A percentile compares a stretch with the other conserved stretches of the same genome.
Evolutionary conservation across 2,797 vertebrate genomes (phyloP).

Genomic region (Ispidina lecontei): DNA sequence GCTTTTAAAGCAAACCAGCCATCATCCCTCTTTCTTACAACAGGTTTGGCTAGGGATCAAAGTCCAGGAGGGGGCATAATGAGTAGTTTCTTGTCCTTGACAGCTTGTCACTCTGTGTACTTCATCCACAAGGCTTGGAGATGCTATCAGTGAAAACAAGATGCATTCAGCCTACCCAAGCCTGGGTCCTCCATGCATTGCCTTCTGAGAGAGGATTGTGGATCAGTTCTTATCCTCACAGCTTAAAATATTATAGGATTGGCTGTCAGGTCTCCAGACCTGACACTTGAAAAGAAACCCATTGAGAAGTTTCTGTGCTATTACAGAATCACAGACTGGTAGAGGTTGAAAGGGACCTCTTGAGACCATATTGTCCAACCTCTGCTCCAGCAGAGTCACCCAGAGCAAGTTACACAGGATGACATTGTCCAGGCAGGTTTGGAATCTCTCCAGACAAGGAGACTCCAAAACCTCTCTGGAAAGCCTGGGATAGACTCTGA

Average conservation of each 20-base stretch:
- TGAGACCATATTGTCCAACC: neutral
- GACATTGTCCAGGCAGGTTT: neutral
- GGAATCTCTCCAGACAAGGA: neutral
- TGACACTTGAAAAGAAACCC: neutral
- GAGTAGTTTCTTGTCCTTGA: neutral
- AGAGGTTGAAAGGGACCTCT: neutral
- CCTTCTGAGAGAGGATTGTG: neutral
- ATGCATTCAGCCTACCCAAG: neutral
- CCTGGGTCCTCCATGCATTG: neutral
- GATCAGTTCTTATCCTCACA: neutral
- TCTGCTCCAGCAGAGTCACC: neutral
- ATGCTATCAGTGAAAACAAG: neutral
- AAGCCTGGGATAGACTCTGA: neutral
- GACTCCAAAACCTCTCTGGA: neutral
- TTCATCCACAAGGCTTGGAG: neutral
- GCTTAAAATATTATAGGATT: neutral
- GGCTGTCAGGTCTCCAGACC: neutral
- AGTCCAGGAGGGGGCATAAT: neutral
- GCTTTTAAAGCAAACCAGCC: neutral
- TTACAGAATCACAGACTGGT: neutral
- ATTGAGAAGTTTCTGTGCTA: neutral
- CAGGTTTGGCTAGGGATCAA: neutral
- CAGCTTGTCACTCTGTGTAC: neutral
- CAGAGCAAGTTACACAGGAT: neutral
- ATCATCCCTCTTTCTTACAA: neutral